Base-by-base conservation (phyloP, 2,888 invertebrate species). In the Abrostola triplasia region DNA sequence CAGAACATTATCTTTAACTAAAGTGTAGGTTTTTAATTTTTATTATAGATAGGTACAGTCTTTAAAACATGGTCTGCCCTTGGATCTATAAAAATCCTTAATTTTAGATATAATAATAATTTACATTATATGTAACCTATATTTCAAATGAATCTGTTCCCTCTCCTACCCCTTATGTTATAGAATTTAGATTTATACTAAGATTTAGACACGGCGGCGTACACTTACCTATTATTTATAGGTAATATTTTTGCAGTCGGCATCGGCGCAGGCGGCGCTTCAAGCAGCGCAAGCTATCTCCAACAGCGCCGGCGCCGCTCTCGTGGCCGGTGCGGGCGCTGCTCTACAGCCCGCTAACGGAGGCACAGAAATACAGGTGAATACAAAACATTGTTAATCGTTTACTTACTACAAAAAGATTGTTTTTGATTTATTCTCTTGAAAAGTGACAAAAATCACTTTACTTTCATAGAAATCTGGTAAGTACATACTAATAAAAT, bases 201-300 rank as follows among this genome's bases (percentile, higher is more conserved):
- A 11, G 10, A 35, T 9, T 68, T 57, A 56, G 47, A 56, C 58
- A 57, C 56, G 59, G 58, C 76, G 76, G 76, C 57, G 72, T 72
- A 72, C 71, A 72, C 76, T 72, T 72, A 76, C 71, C 71, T 72
- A 72, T 72, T 72, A 72, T 72, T 72, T 72, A 72, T 72, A 72
- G 71, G 71, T 72, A 72, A 72, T 72, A 82, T 90, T 89, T 83
- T 95, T 96, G 77, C 96, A 97, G 97, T 97, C 96, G 89, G 96
- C 97, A 82, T 96, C 97, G 82, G 97, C 98, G 84, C 97, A 97
- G 91, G 98, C 97, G 68, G 98, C 98, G 79, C 95, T 98, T 59
- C 97, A 98, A 88, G 97, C 97, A 48, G 97, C 97, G 71, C 97
- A 98, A 89, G 98, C 97, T 67, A 96, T 97, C 83, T 96, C 96